Base-by-base conservation (phyloP, 2,888 invertebrate species). In the Thereva unica region DNA sequence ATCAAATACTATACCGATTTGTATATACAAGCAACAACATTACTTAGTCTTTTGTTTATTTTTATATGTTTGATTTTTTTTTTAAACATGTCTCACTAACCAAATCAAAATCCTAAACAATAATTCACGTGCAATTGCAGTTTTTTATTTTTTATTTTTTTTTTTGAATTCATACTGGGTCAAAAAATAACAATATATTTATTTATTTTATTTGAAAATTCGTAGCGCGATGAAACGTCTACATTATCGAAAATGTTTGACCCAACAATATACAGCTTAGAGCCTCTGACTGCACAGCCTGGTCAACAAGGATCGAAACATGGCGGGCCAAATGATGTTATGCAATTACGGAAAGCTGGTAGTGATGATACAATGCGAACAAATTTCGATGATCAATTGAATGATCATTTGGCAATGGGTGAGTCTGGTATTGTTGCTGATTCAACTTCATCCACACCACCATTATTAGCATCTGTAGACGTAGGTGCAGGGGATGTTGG, bases 211-310 rank as follows among this genome's bases (percentile, higher is more conserved):
- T 38, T 10, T 38, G 10, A 37, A 54, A 74, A 23, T 23, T 23
- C 23, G 1, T 75, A 81, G 82, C 78, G 82, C 71, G 81, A 81
- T 75, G 81, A 81, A 72, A 80, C 78, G 67, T 78, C 81, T 63
- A 78, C 76, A 12, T 74, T 81, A 61, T 77, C 78, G 4, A 78
- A 78, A 75, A 78, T 81, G 77, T 78, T 80, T 69, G 81, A 81
- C 68, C 74, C 78, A 7, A 75, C 75, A 5, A 72, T 77, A 37
- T 76, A 76, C 64, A 74, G 74, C 44, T 70, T 73, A 50, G 79
- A 79, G 61, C 71, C 73, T 8, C 55, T 73, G 54, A 56, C 72
- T 38, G 64, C 68, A 23, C 66, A 69, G 45, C 70, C 69, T 34
- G 53, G 49, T 69, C 64, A 64, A 41, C 10, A 8, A 10, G 38